Percentiles rank a stretch among this genome's conserved stretches.
These are phyloP conservation scores for Stylophora pistillata DNA, from an alignment of 64 coral and sea anemone species.

Conservation along the genomic window DNA sequence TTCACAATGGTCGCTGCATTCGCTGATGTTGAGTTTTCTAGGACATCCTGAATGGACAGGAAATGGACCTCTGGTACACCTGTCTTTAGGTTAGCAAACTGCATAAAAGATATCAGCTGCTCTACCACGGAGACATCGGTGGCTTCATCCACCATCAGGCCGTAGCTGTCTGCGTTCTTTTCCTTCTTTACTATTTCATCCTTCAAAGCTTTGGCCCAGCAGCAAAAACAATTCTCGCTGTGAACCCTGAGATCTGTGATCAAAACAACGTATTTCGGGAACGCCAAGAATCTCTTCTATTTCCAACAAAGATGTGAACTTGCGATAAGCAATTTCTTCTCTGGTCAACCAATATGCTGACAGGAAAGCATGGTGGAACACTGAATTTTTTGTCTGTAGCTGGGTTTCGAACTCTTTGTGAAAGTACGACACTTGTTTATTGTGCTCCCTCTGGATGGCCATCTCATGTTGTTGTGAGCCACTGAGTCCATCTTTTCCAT, in stretches of 20 bases:
- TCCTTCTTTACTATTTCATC: constrained; percentile 60
- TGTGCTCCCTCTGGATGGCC: constrained; percentile 56
- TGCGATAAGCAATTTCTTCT: constrained; percentile 54
- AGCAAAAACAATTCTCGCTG: constrained; percentile 58
- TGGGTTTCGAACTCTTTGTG: constrained; percentile 56
- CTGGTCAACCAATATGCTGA: constrained; percentile 52
- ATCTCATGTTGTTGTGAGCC: too few relatives aligned
- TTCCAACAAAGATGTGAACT: constrained; percentile 63
- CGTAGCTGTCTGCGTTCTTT: constrained; percentile 57
- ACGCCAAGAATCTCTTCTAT: constrained; percentile 50
- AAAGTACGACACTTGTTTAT: constrained; percentile 56
- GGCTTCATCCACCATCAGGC: constrained; percentile 70
- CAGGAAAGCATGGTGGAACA: constrained; percentile 39
- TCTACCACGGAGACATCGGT: constrained; percentile 57
- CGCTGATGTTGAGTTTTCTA: constrained; percentile 27
- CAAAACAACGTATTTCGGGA: constrained; percentile 34
- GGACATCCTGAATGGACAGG: constrained; percentile 51
- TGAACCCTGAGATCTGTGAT: constrained; percentile 54
- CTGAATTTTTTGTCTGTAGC: constrained; percentile 54
- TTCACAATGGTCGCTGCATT: constrained; percentile 55
- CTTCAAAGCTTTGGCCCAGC: constrained; percentile 63
- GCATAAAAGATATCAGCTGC: constrained; percentile 64
- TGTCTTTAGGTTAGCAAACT: constrained; percentile 68
- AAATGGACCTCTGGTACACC: constrained; percentile 63
- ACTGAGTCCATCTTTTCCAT: too few relatives aligned